phyloP scores from a whole-genome alignment of 2,797 vertebrate genomes.

The Sebastes minor region DNA sequence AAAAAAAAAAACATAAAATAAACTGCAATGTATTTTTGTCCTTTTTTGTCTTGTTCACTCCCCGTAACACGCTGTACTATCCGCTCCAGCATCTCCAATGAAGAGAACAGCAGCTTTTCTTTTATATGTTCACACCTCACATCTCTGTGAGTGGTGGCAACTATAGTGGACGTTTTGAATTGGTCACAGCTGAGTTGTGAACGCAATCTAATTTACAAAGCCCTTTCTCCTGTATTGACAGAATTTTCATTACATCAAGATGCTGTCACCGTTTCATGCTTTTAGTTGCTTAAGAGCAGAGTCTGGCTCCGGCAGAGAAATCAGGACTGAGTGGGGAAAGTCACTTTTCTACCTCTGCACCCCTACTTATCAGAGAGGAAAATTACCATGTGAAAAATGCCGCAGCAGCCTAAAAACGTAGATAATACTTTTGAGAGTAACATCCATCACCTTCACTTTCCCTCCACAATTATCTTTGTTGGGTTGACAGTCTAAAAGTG shows the following conservation, averaged over 20 bases:
- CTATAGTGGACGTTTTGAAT: constrained; percentile 29
- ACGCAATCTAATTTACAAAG: constrained; percentile 47
- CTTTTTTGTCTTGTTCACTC: neutral
- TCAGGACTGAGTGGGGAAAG: constrained; percentile 36
- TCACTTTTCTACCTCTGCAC: constrained; percentile 38
- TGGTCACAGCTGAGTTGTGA: constrained; percentile 45
- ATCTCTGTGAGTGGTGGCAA: constrained; percentile 19
- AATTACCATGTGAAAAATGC: constrained; percentile 56
- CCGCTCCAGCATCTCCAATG: neutral
- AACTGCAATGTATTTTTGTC: neutral
- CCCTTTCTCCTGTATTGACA: constrained; percentile 45
- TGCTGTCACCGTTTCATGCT: constrained; percentile 40
- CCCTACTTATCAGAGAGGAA: constrained; percentile 42
- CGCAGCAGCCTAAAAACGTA: constrained; percentile 39
- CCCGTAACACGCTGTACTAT: neutral
- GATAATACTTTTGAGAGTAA: constrained; percentile 48
- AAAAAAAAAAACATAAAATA: constrained; percentile 8
- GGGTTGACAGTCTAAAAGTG: constrained; percentile 26
- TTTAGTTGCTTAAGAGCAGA: constrained; percentile 50
- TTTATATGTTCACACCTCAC: neutral
- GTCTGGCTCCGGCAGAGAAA: constrained; percentile 26
- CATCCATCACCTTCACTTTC: constrained; percentile 56
- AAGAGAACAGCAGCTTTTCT: neutral
- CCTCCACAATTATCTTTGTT: constrained; percentile 16
- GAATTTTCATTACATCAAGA: constrained; percentile 51